Evolutionary conservation across 1,140 invertebrate genomes (phyloP).

Genomic region (Lamellibrachia luymesi): DNA sequence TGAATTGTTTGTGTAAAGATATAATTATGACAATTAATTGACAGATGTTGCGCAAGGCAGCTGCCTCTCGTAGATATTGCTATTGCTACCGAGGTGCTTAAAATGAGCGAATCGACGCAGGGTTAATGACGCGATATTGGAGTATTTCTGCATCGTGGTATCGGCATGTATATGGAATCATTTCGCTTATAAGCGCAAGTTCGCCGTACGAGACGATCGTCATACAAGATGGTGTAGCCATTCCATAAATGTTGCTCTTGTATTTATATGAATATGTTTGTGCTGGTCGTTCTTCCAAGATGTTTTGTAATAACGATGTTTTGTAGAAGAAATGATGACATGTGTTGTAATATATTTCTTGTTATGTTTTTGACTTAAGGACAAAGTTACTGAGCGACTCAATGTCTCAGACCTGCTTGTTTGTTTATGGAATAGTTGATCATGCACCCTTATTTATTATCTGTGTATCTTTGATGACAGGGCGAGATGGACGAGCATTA

Average conservation of each 20-base stretch:
- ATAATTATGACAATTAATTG: constrained; percentile 2
- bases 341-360: not conserved
- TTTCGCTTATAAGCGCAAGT: not conserved
- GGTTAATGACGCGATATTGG: not conserved
- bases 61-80: not conserved
- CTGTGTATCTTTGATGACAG: not conserved
- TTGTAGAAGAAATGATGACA: not conserved
- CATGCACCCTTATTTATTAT: not conserved
- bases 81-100: not conserved
- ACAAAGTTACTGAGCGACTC: not conserved
- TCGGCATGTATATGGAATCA: not conserved
- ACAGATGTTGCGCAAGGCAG: not conserved
- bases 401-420: not conserved
- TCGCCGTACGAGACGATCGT: not conserved
- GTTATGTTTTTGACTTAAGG: not conserved
- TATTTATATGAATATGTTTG: not conserved
- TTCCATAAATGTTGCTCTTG: not conserved
- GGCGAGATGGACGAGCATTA: not conserved
- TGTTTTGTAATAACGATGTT: not conserved
- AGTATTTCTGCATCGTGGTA: not conserved
- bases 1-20: not conserved
- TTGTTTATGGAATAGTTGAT: not conserved
- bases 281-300: not conserved
- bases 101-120: not conserved
- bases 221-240: not conserved